phyloP scores from a whole-genome alignment of 2,113 vertebrate species.

The Ailurus styani region DNA sequence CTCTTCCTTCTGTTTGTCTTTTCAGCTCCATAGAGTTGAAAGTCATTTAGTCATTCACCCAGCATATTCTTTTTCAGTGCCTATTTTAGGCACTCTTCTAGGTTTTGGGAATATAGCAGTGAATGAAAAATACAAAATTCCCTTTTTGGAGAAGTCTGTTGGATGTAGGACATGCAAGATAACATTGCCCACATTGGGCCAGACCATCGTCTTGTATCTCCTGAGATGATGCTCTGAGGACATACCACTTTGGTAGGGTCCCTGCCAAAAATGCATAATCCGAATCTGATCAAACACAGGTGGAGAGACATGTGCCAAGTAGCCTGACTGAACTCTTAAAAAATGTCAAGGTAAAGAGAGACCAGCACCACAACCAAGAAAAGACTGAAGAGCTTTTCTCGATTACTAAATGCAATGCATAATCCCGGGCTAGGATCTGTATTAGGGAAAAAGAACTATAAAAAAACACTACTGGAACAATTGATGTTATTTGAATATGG shows the following conservation, averaged over 20 bases:
- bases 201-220: not conserved
- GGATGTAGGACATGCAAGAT: not conserved
- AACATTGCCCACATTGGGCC: not conserved
- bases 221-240: not conserved
- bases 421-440: not conserved
- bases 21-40: not conserved
- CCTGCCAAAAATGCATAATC: not conserved
- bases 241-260: not conserved
- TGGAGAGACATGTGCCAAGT: not conserved
- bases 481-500: not conserved
- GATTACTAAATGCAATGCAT: not conserved
- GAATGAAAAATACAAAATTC: not conserved
- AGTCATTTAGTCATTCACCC: not conserved
- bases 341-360: not conserved
- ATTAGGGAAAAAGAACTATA: not conserved
- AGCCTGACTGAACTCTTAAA: not conserved
- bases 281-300: not conserved
- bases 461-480: not conserved
- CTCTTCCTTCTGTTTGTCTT: not conserved
- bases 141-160: not conserved
- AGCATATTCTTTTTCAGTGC: not conserved
- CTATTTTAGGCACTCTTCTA: not conserved
- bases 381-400: not conserved
- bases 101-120: not conserved
- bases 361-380: not conserved